These are phyloP conservation scores for Syritta pipiens DNA, from an alignment of 2,888 invertebrate species.

Conservation along the genomic window DNA sequence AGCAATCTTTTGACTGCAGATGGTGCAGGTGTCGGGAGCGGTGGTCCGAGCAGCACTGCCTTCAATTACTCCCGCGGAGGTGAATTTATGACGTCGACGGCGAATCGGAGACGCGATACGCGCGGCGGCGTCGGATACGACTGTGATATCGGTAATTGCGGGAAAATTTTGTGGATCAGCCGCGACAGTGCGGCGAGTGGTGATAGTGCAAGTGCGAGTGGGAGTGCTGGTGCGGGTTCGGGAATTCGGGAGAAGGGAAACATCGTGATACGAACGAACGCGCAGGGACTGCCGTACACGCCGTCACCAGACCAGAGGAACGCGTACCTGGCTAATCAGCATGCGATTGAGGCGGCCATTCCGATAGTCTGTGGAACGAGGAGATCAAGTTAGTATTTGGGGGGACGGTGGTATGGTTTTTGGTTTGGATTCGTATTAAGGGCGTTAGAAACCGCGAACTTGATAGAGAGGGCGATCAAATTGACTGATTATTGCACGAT, in stretches of 20 bases:
- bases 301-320: constrained; percentile 75
- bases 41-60: constrained; percentile 21
- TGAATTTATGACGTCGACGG: constrained; percentile 53
- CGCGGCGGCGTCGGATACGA: constrained; percentile 44
- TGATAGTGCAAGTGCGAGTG: constrained; percentile 35
- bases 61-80: constrained; percentile 42
- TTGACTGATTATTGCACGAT: too few relatives aligned
- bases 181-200: constrained; percentile 67
- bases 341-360: constrained; percentile 80
- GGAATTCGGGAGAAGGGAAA: constrained; percentile 35
- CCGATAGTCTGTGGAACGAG: constrained; percentile 87
- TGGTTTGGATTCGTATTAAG: too few relatives aligned
- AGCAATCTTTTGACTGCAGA: constrained; percentile 71
- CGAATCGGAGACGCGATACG: constrained; percentile 37
- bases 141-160: constrained; percentile 78
- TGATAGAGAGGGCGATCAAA: too few relatives aligned
- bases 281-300: constrained; percentile 76
- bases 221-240: too few relatives aligned
- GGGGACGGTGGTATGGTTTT: too few relatives aligned
- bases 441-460: too few relatives aligned
- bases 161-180: constrained; percentile 77
- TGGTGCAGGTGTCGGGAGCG: constrained; percentile 35
- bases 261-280: constrained; percentile 74
- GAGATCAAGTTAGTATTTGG: constrained; percentile 87
- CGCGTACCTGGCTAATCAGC: constrained; percentile 77